Percentiles rank a stretch among this genome's conserved stretches.
These are phyloP conservation scores for Tapirus indicus DNA, from an alignment of 2,797 vertebrate genomes.

Conservation along the genomic window DNA sequence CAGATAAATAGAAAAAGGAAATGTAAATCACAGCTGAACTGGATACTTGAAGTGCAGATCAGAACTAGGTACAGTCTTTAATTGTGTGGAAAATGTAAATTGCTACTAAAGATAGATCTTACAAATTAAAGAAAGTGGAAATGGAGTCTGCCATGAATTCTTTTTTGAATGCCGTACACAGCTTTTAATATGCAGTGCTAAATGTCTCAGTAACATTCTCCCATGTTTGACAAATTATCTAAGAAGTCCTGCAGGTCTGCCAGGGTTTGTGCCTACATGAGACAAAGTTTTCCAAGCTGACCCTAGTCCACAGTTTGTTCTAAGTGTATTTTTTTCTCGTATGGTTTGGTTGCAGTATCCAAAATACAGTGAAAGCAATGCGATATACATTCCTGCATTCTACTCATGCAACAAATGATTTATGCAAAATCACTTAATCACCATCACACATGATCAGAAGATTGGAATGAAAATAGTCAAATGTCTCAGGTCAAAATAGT, in stretches of 20 bases:
- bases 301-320: background rate
- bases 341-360: background rate
- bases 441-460: background rate
- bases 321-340: background rate
- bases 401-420: background rate
- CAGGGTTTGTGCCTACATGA: background rate
- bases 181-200: slow-evolving; percentile 36
- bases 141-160: background rate
- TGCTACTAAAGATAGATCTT: slow-evolving; percentile 76
- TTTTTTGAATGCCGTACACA: background rate
- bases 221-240: background rate
- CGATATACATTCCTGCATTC: background rate
- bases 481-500: slow-evolving; percentile 51
- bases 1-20: background rate
- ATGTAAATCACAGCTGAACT: slow-evolving; percentile 66
- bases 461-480: slow-evolving; percentile 31
- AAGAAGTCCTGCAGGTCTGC: background rate
- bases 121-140: slow-evolving; percentile 60
- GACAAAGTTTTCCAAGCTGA: background rate
- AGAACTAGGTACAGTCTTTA: slow-evolving; percentile 71
- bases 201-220: background rate
- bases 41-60: slow-evolving; percentile 74
- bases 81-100: slow-evolving; percentile 82
- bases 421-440: slow-evolving; percentile 32
- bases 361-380: background rate